Evolutionary conservation across 2,888 invertebrate genomes (phyloP), one percentile per base, ranked within the genome.

Genomic region (Oeneis ivallda): DNA sequence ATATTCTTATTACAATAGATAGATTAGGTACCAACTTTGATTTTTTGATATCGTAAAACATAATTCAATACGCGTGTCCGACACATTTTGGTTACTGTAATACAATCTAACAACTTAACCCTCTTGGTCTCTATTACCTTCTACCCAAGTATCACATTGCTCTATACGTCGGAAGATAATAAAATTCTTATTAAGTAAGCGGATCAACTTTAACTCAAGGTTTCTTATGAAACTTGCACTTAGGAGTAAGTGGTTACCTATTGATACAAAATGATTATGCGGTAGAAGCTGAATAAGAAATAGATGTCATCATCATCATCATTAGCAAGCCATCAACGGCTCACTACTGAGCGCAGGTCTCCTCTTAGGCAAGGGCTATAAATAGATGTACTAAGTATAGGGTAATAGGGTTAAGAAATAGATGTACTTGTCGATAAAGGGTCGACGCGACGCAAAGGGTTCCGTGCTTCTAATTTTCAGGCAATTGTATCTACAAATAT

Each of bases 171-270:
- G 64, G 56, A 53, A 53, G 64, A 57, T 64, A 47, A 47, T 11
- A 47, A 8, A 69, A 43, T 37, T 49, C 26, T 19, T 60, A 65
- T 71, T 73, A 64, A 60, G 71, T 66, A 75, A 71, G 67, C 74
- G 74, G 75, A 75, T 69, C 69, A 64, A 58, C 64, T 61, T 68
- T 60, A 68, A 65, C 49, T 59, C 74, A 74, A 75, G 75, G 75
- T 71, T 72, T 63, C 62, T 73, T 69, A 67, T 58, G 65, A 72
- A 73, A 74, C 65, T 66, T 65, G 57, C 66, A 56, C 63, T 71
- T 63, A 56, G 34, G 13, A 49, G 58, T 26, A 26, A n/a, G n/a
- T n/a, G n/a, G n/a, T n/a, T n/a, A n/a, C n/a, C n/a, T 53, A 59
- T 54, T 39, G 45, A 54, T 17, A 60, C 39, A 57, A 43, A 50